A percentile compares a stretch with the other conserved stretches of the same genome.
Evolutionary conservation across 2,113 vertebrate species (phyloP).

Genomic region (Poecile atricapillus): DNA sequence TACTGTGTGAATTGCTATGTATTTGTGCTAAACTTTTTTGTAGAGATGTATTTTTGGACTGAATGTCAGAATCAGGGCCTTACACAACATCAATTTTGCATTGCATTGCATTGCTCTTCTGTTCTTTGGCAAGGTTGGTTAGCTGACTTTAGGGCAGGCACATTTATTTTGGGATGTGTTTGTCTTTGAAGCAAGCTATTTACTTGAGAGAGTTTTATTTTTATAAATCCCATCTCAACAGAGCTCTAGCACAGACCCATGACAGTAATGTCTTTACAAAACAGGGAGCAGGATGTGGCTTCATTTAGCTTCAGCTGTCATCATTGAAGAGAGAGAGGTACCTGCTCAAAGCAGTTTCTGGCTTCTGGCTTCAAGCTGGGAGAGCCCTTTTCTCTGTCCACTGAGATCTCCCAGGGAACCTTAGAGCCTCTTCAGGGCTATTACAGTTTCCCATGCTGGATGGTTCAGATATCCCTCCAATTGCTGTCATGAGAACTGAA

Average conservation of each 20-base stretch:
- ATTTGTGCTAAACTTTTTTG: neutral
- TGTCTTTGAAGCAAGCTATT: neutral
- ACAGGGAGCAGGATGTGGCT: neutral
- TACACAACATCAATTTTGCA: neutral
- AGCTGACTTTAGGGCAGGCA: neutral
- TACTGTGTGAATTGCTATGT: neutral
- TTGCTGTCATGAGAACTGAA: neutral
- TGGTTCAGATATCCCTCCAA: neutral
- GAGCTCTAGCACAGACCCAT: neutral
- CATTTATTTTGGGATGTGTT: neutral
- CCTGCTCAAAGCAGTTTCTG: neutral
- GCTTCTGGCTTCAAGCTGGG: neutral
- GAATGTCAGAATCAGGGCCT: neutral
- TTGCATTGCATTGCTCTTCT: neutral
- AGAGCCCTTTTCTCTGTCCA: neutral
- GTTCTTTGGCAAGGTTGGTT: neutral
- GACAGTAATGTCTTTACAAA: neutral
- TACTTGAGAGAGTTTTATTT: neutral
- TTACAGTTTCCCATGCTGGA: neutral
- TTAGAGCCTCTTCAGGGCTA: neutral
- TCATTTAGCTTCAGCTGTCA: neutral
- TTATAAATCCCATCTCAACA: neutral
- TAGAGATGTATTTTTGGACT: neutral
- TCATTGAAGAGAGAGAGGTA: neutral
- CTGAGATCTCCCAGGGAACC: neutral